These are phyloP conservation scores for Hypomesus transpacificus DNA, from an alignment of 2,113 vertebrate genomes.

Conservation along the genomic window DNA sequence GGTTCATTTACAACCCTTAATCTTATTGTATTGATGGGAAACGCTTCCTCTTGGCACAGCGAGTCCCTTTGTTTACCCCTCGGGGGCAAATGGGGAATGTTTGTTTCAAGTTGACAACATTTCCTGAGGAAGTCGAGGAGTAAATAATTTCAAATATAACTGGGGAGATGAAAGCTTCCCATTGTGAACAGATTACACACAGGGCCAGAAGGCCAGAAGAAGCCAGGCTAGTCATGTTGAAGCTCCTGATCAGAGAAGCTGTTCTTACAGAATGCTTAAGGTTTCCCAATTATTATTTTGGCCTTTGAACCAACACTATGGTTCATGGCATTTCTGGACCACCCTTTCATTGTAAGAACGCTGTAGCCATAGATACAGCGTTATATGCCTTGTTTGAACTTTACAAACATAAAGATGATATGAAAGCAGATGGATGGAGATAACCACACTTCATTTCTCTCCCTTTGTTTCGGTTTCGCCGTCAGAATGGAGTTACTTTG, in stretches of 20 bases:
- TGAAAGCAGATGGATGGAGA: too few species aligned
- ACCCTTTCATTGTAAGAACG: too few species aligned
- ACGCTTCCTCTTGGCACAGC: too few species aligned
- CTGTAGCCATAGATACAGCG: too few species aligned
- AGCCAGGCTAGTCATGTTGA: neutral
- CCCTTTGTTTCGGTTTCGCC: neutral
- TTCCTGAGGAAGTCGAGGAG: slow-evolving; percentile 64
- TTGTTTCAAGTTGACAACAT: slow-evolving; percentile 68
- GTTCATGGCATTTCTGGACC: neutral
- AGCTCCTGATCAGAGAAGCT: neutral
- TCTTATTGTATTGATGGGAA: too few species aligned
- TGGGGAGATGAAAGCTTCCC: slow-evolving; percentile 48
- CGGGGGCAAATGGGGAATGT: slow-evolving; percentile 48
- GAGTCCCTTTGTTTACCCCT: slow-evolving; percentile 53
- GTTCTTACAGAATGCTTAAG: neutral
- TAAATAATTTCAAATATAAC: slow-evolving; percentile 63
- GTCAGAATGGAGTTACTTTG: slow-evolving; percentile 42
- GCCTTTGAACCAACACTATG: neutral
- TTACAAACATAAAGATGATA: neutral
- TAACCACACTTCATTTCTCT: neutral
- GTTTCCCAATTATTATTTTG: neutral
- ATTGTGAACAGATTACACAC: neutral
- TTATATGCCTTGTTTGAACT: neutral
- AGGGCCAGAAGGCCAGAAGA: slow-evolving; percentile 5
- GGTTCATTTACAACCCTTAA: too few species aligned